phyloP scores from a whole-genome alignment of 1,140 invertebrate genomes.

The Drosophila rhopaloa region DNA sequence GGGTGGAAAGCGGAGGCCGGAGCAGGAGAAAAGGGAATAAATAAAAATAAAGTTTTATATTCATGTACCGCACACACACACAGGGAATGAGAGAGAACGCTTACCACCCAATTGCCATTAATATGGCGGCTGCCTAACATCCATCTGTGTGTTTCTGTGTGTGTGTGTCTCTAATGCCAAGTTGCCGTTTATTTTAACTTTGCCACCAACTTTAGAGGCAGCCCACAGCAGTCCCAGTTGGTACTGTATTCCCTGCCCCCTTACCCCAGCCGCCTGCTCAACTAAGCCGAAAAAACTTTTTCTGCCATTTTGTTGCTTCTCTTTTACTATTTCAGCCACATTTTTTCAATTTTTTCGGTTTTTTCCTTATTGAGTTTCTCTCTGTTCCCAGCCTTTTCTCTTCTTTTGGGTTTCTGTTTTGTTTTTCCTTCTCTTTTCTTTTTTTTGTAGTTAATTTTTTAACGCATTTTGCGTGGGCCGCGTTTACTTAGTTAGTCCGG shows the following conservation, averaged over 20 bases:
- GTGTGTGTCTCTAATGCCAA: constrained; percentile 75
- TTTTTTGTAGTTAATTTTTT: constrained; percentile 62
- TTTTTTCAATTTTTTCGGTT: constrained; percentile 53
- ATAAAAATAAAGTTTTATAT: constrained; percentile 83
- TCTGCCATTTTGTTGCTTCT: constrained; percentile 74
- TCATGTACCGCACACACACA: constrained; percentile 75
- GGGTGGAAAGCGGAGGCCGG: not conserved
- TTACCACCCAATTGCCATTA: constrained; percentile 82
- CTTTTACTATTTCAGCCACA: constrained; percentile 75
- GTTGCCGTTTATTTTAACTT: constrained; percentile 83
- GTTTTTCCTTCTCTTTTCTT: constrained; percentile 8
- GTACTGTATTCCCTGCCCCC: not conserved
- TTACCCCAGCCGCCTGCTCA: constrained; percentile 16
- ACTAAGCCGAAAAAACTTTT: constrained; percentile 67
- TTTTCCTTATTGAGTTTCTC: constrained; percentile 20
- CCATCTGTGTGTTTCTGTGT: constrained; percentile 49
- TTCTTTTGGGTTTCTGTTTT: constrained; percentile 31
- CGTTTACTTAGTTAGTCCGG: constrained; percentile 54
- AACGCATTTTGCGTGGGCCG: constrained; percentile 63
- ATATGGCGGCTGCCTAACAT: constrained; percentile 80
- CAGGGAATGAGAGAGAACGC: constrained; percentile 30
- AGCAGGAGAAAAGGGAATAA: constrained; percentile 65
- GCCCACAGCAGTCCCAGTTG: constrained; percentile 52
- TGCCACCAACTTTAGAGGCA: constrained; percentile 79
- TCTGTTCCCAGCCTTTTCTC: constrained; percentile 20